These are phyloP conservation scores for Pogona vitticeps DNA, from an alignment of 2,113 vertebrate species.

Conservation along the genomic window DNA sequence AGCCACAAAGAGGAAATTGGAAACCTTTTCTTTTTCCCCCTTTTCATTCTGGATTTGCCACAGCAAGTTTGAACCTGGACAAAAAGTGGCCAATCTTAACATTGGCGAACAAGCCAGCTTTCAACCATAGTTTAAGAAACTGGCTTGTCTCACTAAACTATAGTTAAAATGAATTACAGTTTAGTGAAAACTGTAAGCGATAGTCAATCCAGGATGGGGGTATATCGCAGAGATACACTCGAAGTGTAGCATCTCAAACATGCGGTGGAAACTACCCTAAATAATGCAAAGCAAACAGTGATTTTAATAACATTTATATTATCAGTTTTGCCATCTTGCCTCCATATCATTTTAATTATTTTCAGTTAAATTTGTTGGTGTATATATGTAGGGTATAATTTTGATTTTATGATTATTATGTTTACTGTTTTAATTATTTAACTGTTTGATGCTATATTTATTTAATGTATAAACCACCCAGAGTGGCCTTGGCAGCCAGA, in stretches of 20 bases:
- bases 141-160: background rate
- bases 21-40: background rate
- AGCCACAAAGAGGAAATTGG: background rate
- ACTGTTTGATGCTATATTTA: no score
- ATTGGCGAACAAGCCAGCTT: background rate
- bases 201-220: background rate
- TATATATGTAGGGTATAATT: no score
- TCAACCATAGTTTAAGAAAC: background rate
- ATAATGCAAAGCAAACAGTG: background rate
- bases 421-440: no score
- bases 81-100: background rate
- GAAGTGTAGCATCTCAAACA: no score
- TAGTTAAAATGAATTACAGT: background rate
- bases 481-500: no score
- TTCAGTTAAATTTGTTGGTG: no score
- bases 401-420: no score
- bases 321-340: no score
- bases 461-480: no score
- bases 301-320: background rate
- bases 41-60: background rate
- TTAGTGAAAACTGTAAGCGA: background rate
- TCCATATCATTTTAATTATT: no score
- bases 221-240: background rate
- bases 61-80: background rate
- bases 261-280: background rate